A percentile compares a stretch with the other conserved stretches of the same genome.
These are phyloP conservation scores for Machimus rusticus DNA, from an alignment of 2,888 invertebrate species.

Conservation along the genomic window DNA sequence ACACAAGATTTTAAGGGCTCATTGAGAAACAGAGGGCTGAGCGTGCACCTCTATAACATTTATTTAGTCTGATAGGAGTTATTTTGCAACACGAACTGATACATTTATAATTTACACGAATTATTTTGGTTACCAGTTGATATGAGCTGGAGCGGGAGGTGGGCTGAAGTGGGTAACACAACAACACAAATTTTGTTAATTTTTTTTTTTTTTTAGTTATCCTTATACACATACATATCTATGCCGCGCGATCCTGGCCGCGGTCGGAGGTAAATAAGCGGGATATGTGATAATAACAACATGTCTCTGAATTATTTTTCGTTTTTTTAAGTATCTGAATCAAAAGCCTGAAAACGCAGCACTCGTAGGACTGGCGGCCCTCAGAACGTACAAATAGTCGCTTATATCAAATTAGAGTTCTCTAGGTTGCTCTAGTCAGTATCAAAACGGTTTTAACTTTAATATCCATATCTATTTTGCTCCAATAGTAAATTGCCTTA, in stretches of 20 bases:
- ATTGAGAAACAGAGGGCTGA: neutral
- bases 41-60: neutral
- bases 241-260: neutral
- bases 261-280: slow-evolving; percentile 4
- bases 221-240: slow-evolving; percentile 18
- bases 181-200: slow-evolving; percentile 4
- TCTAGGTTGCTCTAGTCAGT: slow-evolving; percentile 24
- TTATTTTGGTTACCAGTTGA: neutral
- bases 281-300: slow-evolving; percentile 8
- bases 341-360: neutral
- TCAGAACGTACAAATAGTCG: slow-evolving; percentile 4
- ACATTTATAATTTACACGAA: slow-evolving; percentile 11
- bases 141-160: neutral
- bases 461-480: slow-evolving; percentile 20
- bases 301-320: neutral
- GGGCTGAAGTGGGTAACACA: slow-evolving; percentile 17
- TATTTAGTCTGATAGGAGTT: neutral
- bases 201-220: neutral
- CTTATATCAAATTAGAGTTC: slow-evolving; percentile 25
- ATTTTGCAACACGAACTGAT: neutral
- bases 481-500: slow-evolving; percentile 14
- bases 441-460: slow-evolving; percentile 33
- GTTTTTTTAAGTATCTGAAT: neutral
- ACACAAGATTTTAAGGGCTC: neutral
- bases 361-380: neutral